Conservation (phyloP, 2,888 invertebrate genomes). For the Pristionchus exspectatus region DNA sequence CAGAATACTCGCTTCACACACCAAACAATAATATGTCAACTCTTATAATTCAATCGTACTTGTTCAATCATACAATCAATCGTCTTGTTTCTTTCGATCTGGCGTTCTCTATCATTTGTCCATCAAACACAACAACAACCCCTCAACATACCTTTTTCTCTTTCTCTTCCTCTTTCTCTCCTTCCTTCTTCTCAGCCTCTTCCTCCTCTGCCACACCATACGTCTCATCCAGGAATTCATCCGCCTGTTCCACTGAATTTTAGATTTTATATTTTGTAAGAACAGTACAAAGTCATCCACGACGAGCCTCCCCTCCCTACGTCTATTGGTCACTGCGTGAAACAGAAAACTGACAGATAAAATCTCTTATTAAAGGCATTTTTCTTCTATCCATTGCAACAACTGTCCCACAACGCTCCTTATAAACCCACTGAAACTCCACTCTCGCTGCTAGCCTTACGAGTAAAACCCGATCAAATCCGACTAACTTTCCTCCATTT, state of each 20-base stretch:
- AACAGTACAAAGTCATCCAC: not conserved
- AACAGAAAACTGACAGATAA: not conserved
- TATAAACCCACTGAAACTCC: too few species aligned
- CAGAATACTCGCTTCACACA: too few species aligned
- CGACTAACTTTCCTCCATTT: not conserved
- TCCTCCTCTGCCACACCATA: slow-evolving; percentile 29
- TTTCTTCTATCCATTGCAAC: too few species aligned
- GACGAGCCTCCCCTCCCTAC: not conserved
- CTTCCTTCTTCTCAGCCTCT: slow-evolving; percentile 37
- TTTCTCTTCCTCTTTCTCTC: slow-evolving; percentile 1
- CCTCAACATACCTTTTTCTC: not conserved
- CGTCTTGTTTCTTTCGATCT: not conserved
- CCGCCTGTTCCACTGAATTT: not conserved
- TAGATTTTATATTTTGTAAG: not conserved
- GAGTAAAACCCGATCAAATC: too few species aligned
- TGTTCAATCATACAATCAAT: not conserved
- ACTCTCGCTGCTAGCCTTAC: too few species aligned
- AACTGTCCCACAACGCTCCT: too few species aligned
- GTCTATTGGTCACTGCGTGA: not conserved
- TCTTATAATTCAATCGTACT: not conserved
- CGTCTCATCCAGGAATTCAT: slow-evolving; percentile 44
- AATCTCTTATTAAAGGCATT: too few species aligned
- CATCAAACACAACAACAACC: too few species aligned
- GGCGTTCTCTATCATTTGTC: too few species aligned
- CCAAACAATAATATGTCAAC: not conserved